Percentiles rank a stretch among this genome's conserved stretches.
These are phyloP conservation scores for Pentalonia nigronervosa DNA, from an alignment of 1,140 invertebrate species.

Conservation along the genomic window DNA sequence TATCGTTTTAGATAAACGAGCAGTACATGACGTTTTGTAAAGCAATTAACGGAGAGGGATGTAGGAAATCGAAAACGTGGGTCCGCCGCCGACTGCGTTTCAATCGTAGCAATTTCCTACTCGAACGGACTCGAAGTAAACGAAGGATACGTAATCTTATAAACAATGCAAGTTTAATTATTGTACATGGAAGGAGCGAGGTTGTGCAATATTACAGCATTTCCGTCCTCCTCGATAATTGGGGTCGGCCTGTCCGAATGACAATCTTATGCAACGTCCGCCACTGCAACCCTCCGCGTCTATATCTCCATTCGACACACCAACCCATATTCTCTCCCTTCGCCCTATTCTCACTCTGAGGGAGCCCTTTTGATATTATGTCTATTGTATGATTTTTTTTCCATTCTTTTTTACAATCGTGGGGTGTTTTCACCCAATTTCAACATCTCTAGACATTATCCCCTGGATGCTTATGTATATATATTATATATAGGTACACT, in stretches of 20 bases:
- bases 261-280: constrained; percentile 28
- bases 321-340: constrained; percentile 37
- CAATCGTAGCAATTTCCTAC: constrained; percentile 31
- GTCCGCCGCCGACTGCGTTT: not conserved
- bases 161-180: constrained; percentile 56
- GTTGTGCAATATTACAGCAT: constrained; percentile 15
- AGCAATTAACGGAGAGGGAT: constrained; percentile 18
- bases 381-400: constrained; percentile 17
- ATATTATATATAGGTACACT: not conserved
- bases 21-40: not conserved
- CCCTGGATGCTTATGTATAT: not conserved
- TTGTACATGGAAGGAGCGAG: not conserved
- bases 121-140: not conserved
- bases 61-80: constrained; percentile 22
- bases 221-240: constrained; percentile 37
- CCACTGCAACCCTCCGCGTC: not conserved
- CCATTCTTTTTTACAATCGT: not conserved
- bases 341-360: not conserved
- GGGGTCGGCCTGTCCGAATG: constrained; percentile 43
- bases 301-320: constrained; percentile 48
- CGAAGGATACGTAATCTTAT: constrained; percentile 41
- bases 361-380: not conserved
- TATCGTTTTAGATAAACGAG: not conserved
- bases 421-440: constrained; percentile 40
- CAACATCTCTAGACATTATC: not conserved